These are phyloP conservation scores for Ammodytes dubius DNA, from an alignment of 2,113 vertebrate genomes.

Conservation along the genomic window DNA sequence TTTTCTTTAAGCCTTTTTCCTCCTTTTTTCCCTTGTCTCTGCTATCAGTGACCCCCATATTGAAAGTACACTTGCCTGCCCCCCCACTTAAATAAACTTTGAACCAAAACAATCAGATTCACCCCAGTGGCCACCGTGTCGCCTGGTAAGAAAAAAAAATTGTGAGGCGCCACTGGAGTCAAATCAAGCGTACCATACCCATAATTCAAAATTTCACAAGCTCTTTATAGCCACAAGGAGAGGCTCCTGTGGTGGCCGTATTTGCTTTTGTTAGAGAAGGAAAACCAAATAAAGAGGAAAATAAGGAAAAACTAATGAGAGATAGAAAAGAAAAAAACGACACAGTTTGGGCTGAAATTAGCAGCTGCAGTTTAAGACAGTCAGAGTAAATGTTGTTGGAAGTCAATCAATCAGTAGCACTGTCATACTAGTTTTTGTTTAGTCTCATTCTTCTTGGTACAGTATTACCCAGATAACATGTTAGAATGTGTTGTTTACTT, in stretches of 20 bases:
- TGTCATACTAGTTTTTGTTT: constrained; percentile 12
- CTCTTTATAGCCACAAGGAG: constrained; percentile 79
- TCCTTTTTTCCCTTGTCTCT: constrained; percentile 64
- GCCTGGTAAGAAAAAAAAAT: constrained; percentile 65
- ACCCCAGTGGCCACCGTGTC: constrained; percentile 77
- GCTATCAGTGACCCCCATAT: constrained; percentile 79
- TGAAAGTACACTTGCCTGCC: constrained; percentile 79
- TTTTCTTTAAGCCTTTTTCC: constrained; percentile 70
- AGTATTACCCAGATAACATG: not conserved
- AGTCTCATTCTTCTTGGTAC: constrained; percentile 10
- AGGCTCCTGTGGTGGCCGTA: constrained; percentile 77
- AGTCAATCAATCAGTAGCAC: constrained; percentile 55
- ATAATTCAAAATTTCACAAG: constrained; percentile 79
- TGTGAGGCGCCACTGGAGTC: constrained; percentile 78
- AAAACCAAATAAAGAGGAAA: constrained; percentile 78
- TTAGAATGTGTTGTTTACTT: not conserved
- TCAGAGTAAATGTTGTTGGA: constrained; percentile 8
- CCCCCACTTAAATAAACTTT: constrained; percentile 76
- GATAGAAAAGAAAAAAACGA: constrained; percentile 79
- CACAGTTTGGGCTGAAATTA: constrained; percentile 85
- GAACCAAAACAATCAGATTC: constrained; percentile 83
- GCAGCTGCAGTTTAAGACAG: constrained; percentile 82
- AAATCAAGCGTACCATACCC: constrained; percentile 79
- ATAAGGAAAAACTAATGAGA: constrained; percentile 80
- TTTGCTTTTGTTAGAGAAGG: constrained; percentile 77